Base-by-base conservation (phyloP, 2,113 vertebrate species). In the Scatophagus argus region DNA sequence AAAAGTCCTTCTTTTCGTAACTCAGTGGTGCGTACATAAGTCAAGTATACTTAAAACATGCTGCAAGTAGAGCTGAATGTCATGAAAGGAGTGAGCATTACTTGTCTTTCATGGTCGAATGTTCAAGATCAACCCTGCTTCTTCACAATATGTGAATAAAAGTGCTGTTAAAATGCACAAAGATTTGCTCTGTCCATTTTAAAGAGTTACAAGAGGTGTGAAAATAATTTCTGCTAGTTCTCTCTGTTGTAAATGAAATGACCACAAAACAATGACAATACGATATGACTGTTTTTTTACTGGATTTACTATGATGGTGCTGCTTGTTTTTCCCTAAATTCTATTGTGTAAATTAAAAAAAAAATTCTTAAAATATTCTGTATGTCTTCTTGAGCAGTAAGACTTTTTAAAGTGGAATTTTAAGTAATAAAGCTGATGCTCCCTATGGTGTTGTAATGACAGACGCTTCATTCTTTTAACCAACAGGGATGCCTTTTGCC, bases 401-500 rank as follows among this genome's bases (percentile, higher is more conserved):
- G 46, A 51, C 62, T 71, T 65, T 86, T 76, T 64, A 65, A 66
- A 47, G 39, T 84, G 80, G 87, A 85, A 91, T 90, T 91, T 91
- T 59, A 76, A 87, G 82, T 86, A 89, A 90, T 87, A 87, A 91
- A 88, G 84, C 83, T 63, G 81, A 85, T 66, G 81, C 88, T 85
- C 83, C 89, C 86, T 79, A 88, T 89, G 88, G 85, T 85, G 88
- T 86, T 88, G 68, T 78, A 89, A 91, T 91, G 87, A 87, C 84
- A 86, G 87, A 91, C 75, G 74, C 79, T 87, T 91, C 89, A 93
- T 92, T 93, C 89, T 91, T 91, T 77, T 77, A 88, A 81, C 87
- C 90, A 87, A 91, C 81, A 66, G 89, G 88, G 88, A 89, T 92
- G 91, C 90, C 87, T 91, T 93, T 92, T 93, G 88, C 88, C 89